Evolutionary conservation across 2,888 invertebrate species (phyloP), one percentile per base, ranked within the genome.

Genomic region (Disparrhopalites patrizii): DNA sequence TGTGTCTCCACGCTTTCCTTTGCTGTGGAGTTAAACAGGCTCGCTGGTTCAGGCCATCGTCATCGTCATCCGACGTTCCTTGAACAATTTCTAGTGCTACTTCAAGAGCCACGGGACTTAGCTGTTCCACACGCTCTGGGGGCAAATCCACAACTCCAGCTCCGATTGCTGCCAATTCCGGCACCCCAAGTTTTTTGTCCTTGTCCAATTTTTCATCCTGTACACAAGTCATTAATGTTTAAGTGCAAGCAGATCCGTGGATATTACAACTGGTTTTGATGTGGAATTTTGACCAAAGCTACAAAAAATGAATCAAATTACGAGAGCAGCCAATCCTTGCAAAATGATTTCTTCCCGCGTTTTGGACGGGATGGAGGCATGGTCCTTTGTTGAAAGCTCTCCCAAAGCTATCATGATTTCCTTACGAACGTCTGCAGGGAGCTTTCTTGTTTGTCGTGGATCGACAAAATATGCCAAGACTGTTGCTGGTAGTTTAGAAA

Each of bases 371-470:
- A 74, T 71, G 3, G 65, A 25, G 1, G 72, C 72, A 60, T 71
- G 69, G 50, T 74, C 74, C 54, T 74, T 74, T 15, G 72, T 69
- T n/a, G 69, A 68, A 2, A 74, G 60, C 40, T 72, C 72, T n/a
- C 74, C 74, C 66, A 74, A 52, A 4, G 74, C 74, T 62, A 74
- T 71, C 72, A 74, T 69, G 38, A 72, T 72, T 68, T 74, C 74
- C 50, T 72, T 72, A 25, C 70, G 58, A 3, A 71, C 74, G 13
- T 68, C 69, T 13, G 67, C 67, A 1, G 74, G 70, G 30, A 74
- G 55, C 52, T 71, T 74, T 23, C 60, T 62, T 3, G 72, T 73
- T 52, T 72, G 70, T 31, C 67, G 63, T 1, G 61, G 64, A 43
- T 74, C 74, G 51, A 73, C 66, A 55, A 74, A 74, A 60, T 74